These are phyloP conservation scores for Nephrocerus scutellatus DNA, from an alignment of 2,888 invertebrate species.

Conservation along the genomic window DNA sequence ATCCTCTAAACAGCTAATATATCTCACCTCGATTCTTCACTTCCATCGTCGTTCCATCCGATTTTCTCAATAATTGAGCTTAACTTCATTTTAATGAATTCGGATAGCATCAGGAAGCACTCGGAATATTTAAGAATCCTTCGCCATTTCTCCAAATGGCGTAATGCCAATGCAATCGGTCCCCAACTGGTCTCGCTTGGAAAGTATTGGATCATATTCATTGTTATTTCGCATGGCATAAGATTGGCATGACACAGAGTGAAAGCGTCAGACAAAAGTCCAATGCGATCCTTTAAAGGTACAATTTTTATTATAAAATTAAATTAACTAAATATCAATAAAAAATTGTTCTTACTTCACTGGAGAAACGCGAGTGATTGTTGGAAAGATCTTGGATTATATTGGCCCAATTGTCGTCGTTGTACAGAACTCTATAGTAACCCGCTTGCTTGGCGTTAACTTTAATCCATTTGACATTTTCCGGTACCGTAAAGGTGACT, in stretches of 20 bases:
- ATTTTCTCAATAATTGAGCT: slow-evolving; percentile 41
- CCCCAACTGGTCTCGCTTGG: slow-evolving; percentile 46
- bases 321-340: not conserved
- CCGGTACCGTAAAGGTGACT: slow-evolving; percentile 44
- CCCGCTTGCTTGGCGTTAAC: slow-evolving; percentile 46
- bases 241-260: slow-evolving; percentile 47
- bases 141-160: slow-evolving; percentile 46
- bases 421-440: slow-evolving; percentile 46
- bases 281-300: slow-evolving; percentile 41
- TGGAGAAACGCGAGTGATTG: slow-evolving; percentile 39
- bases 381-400: slow-evolving; percentile 40
- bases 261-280: slow-evolving; percentile 47
- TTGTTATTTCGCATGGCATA: slow-evolving; percentile 45
- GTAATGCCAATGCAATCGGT: slow-evolving; percentile 42
- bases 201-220: slow-evolving; percentile 46
- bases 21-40: slow-evolving; percentile 39
- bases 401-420: slow-evolving; percentile 45
- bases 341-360: slow-evolving; percentile 32
- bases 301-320: not conserved
- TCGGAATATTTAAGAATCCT: slow-evolving; percentile 48
- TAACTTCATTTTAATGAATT: slow-evolving; percentile 45
- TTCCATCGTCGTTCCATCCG: slow-evolving; percentile 44
- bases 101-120: slow-evolving; percentile 47
- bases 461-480: slow-evolving; percentile 47
- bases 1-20: slow-evolving; percentile 2